Base-by-base conservation (phyloP, 2,113 vertebrate genomes). In the Cynopterus brachyotis region DNA sequence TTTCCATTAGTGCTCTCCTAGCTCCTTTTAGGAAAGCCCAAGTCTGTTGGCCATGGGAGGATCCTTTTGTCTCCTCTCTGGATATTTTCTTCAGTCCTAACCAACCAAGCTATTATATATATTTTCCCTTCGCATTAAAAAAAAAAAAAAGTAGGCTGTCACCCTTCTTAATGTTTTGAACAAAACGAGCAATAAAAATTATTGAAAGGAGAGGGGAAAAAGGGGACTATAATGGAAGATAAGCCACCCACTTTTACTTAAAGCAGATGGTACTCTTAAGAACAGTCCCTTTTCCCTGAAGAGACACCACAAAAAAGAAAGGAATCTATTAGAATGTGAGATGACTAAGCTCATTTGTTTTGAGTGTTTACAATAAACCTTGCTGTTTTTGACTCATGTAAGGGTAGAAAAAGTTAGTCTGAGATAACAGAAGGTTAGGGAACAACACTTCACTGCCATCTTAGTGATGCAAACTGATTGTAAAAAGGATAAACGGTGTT, bases 21-120 rank as follows among this genome's bases (percentile, higher is more conserved):
- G 32, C 6, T 40, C 9, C 40, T 88, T 78, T 92, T 13, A 76
- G 60, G 55, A 97, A 92, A 66, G 30, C n/a, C 60, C 13, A 6
- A 40, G 40, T 92, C 59, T n/a, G n/a, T 40, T 81, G 47, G 37
- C 64, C 35, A 22, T 19, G 28, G 24, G 32, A 59, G 6, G 32
- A 66, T 42, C 81, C 76, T 72, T 89, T 89, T 92, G 37, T 70
- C 67, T 87, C 22, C 30, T 87, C 16, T 90, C 5, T 76, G 45
- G 22, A 47, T 42, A 60, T 45, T 94, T 92, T 84, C 55, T 96
- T 86, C 17, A 26, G 19, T 92, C 62, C 75, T 94, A 93, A 82
- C 62, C n/a, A 85, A 55, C 64, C 32, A 47, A 86, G 64, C 12
- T n/a, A 40, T 47, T 88, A 40, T 64, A 5, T 67, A 16, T 1